Conservation (phyloP, 2,888 invertebrate species). For the Myopa tessellatipennis region DNA sequence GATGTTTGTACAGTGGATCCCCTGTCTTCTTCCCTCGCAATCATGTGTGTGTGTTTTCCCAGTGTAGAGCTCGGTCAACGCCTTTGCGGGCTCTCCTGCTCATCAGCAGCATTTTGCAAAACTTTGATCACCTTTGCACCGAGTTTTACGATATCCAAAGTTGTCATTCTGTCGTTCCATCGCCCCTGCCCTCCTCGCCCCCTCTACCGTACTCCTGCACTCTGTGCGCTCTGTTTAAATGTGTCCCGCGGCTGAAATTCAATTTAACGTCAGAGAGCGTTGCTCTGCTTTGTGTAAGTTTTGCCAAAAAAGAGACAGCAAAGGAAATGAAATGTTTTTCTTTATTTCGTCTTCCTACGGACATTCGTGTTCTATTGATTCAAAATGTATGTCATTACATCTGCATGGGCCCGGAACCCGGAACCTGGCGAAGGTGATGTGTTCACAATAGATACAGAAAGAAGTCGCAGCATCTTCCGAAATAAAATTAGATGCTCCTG, state of each 20-base stretch:
- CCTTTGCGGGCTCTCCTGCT: background rate
- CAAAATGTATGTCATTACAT: slow-evolving; percentile 64
- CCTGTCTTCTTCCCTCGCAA: background rate
- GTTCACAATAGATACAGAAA: too few species aligned
- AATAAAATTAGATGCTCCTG: too few species aligned
- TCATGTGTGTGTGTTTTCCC: background rate
- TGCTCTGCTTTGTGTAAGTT: background rate
- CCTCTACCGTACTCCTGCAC: background rate
- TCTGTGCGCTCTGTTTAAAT: slow-evolving; percentile 48
- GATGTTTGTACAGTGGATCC: too few species aligned
- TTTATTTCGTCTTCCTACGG: slow-evolving; percentile 8
- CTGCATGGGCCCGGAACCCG: slow-evolving; percentile 35
- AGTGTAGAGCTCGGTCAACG: background rate
- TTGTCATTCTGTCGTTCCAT: background rate
- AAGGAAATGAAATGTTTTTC: background rate
- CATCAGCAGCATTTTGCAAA: slow-evolving; percentile 14
- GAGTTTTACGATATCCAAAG: slow-evolving; percentile 36
- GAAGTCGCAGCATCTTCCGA: too few species aligned
- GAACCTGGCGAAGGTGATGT: too few species aligned
- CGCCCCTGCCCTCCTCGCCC: too few species aligned
- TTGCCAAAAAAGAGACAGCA: slow-evolving; percentile 2
- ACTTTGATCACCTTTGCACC: slow-evolving; percentile 43
- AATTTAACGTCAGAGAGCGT: slow-evolving; percentile 50
- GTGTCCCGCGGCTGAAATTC: slow-evolving; percentile 62
- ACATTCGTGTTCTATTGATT: slow-evolving; percentile 54